Base-by-base conservation (phyloP, 2,113 vertebrate genomes). In the Raja brachyura region DNA sequence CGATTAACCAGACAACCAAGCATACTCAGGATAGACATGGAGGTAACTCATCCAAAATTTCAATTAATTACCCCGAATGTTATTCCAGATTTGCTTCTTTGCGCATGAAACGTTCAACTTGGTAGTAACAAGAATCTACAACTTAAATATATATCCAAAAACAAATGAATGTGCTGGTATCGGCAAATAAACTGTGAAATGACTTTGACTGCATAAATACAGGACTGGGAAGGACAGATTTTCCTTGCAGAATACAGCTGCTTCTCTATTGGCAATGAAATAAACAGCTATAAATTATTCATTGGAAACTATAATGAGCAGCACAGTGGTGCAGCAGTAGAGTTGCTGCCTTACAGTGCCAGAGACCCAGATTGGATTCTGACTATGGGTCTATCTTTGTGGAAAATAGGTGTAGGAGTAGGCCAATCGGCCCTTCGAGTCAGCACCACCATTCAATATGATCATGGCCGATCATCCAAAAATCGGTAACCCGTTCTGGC, bases 221-320 rank as follows among this genome's bases (percentile, higher is more conserved):
- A 99, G 99, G 98, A 99, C 96, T 99, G 98, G 99, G 96, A 97
- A 63, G 99, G 99, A 0, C 85, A 96, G 90, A 93, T 25, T 0
- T 96, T 97, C 83, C 98, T 97, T 0, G 98, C 98, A 0, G 96
- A 99, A 75, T 99, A 99, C 6, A 95, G 94, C 92, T 97, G 96
- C 18, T 99, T 99, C 94, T 96, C 95, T 0, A 66, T 99, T 93
- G 95, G 95, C 94, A 97, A 99, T 0, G 98, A 99, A 61, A 59
- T 97, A 0, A 99, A 99, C 94, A 99, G 98, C 96, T 99, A 98
- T 93, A 97, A 97, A 59, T 97, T 99, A 14, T 97, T 98, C 56
- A 93, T 99, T 93, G 97, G 97, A 31, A 98, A 98, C 94, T 99
- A 98, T 96, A 98, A 94, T 0, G 99, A 48, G 39, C 3, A 3